phyloP scores from a whole-genome alignment of 2,113 vertebrate genomes.

The Erythrolamprus reginae region DNA sequence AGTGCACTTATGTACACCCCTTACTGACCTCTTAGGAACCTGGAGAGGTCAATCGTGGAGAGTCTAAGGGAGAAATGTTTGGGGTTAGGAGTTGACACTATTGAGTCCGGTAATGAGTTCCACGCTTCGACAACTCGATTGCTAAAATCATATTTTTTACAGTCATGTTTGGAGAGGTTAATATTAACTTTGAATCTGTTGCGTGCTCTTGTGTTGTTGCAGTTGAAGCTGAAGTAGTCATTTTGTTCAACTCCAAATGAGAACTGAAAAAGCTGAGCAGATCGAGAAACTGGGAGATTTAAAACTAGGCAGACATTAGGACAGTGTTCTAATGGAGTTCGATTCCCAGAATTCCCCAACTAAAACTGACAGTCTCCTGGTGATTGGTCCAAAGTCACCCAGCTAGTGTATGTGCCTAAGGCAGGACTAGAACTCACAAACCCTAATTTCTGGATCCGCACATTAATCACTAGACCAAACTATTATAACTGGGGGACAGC shows the following conservation, averaged over 20 bases:
- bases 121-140: no score
- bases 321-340: not conserved
- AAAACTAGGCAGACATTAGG: not conserved
- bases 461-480: not conserved
- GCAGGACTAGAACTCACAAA: not conserved
- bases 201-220: no score
- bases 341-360: not conserved
- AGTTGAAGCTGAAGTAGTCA: no score
- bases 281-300: not conserved
- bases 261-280: not conserved
- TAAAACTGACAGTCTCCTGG: not conserved
- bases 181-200: no score
- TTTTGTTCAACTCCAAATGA: not conserved
- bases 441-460: not conserved
- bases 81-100: no score
- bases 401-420: not conserved
- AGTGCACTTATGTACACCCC: no score
- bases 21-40: no score
- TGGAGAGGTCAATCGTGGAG: no score
- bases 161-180: no score
- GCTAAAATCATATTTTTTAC: no score
- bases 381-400: not conserved
- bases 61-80: no score
- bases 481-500: not conserved
- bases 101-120: no score